Evolutionary conservation across 1,140 invertebrate species (phyloP).

Genomic region (Rhagoletis pomonella): DNA sequence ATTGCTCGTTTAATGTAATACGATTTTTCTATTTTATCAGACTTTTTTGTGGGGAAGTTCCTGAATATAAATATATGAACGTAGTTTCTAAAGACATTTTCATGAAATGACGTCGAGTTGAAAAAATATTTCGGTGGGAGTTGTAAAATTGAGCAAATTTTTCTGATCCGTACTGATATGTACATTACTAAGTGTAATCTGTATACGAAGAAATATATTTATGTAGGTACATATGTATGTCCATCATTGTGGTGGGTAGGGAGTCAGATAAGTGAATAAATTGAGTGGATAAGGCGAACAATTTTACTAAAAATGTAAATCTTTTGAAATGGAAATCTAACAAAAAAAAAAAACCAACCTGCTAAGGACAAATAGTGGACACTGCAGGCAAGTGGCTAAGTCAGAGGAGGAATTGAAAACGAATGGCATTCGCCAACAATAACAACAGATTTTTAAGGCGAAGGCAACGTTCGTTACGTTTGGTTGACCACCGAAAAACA

Average conservation of each 20-base stretch:
- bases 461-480: neutral
- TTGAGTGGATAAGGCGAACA: neutral
- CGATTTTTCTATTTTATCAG: too few relatives aligned
- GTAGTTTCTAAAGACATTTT: too few relatives aligned
- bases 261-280: neutral
- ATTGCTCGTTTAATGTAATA: too few relatives aligned
- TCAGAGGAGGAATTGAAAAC: neutral
- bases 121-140: too few relatives aligned
- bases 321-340: neutral
- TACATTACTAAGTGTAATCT: too few relatives aligned
- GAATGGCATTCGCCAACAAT: neutral
- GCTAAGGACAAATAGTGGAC: neutral
- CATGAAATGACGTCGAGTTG: too few relatives aligned
- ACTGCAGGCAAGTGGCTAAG: neutral
- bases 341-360: neutral
- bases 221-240: neutral
- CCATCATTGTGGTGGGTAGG: neutral
- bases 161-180: too few relatives aligned
- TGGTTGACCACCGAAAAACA: constrained; percentile 9
- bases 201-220: neutral
- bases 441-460: neutral
- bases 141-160: too few relatives aligned
- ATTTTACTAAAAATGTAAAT: neutral
- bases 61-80: too few relatives aligned
- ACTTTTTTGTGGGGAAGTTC: too few relatives aligned